These are phyloP conservation scores for Oophaga pumilio DNA, from an alignment of 2,113 vertebrate genomes.

Conservation along the genomic window DNA sequence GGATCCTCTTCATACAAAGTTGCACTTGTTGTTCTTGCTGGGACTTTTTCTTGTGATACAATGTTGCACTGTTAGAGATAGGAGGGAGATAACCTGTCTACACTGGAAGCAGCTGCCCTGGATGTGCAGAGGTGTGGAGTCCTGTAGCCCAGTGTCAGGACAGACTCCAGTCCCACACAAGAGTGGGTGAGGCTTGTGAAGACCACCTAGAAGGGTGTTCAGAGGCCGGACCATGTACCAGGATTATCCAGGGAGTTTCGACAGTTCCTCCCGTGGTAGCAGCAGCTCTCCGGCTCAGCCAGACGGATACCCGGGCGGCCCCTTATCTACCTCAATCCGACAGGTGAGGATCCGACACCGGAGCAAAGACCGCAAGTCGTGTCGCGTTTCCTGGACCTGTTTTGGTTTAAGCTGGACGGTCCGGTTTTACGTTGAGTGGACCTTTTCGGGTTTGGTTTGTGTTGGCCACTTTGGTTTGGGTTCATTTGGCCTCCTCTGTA, in stretches of 20 bases:
- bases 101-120: constrained; percentile 21
- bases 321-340: constrained; percentile 79
- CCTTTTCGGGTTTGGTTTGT: not conserved
- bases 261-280: constrained; percentile 96
- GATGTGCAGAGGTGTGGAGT: not conserved
- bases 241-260: constrained; percentile 96
- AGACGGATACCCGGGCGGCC: constrained; percentile 87
- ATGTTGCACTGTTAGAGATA: not conserved
- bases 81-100: not conserved
- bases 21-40: constrained; percentile 10
- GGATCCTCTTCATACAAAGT: not conserved
- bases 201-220: constrained; percentile 57
- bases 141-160: constrained; percentile 18
- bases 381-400: too few relatives aligned
- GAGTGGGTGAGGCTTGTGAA: not conserved
- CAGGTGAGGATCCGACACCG: constrained; percentile 78
- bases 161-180: not conserved
- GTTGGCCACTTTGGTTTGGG: not conserved
- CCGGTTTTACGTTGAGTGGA: not conserved
- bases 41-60: not conserved
- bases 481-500: not conserved
- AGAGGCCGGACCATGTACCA: constrained; percentile 94
- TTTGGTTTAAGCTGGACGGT: not conserved
- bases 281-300: constrained; percentile 90
- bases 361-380: not conserved